Evolutionary conservation across 2,797 vertebrate genomes (phyloP).

Genomic region (Scolopax rusticola): DNA sequence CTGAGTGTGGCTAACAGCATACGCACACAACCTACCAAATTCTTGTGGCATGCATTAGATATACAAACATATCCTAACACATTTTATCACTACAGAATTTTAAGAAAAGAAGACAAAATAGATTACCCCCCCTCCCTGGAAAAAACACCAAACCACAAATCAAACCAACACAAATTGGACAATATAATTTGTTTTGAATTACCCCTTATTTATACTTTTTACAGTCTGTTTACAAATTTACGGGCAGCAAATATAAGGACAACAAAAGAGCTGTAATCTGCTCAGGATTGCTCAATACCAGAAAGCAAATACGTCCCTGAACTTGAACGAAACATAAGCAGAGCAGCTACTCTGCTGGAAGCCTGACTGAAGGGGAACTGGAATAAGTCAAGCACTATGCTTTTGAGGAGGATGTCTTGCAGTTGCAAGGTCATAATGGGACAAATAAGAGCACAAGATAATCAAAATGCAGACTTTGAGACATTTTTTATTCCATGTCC

Average conservation of each 20-base stretch:
- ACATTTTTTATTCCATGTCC: background rate
- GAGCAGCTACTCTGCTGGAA: background rate
- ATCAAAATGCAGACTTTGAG: background rate
- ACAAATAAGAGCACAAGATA: background rate
- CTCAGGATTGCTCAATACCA: background rate
- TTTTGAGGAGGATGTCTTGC: background rate
- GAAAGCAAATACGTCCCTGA: background rate
- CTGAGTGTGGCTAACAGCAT: background rate
- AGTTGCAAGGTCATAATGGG: background rate
- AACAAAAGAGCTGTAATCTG: background rate
- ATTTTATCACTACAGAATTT: background rate
- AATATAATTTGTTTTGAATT: background rate
- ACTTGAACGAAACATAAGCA: background rate
- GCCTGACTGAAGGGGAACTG: background rate
- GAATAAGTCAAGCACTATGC: background rate
- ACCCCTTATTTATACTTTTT: background rate
- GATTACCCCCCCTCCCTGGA: accelerated
- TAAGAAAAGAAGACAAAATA: background rate
- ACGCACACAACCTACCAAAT: background rate
- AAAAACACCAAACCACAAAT: background rate
- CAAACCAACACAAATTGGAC: background rate
- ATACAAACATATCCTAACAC: background rate
- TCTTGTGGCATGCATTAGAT: background rate
- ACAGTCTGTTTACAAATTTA: background rate
- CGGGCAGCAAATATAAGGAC: background rate